Evolutionary conservation across 2,113 vertebrate genomes (phyloP), one percentile per base, ranked within the genome.

Genomic region (Meleagris gallopavo): DNA sequence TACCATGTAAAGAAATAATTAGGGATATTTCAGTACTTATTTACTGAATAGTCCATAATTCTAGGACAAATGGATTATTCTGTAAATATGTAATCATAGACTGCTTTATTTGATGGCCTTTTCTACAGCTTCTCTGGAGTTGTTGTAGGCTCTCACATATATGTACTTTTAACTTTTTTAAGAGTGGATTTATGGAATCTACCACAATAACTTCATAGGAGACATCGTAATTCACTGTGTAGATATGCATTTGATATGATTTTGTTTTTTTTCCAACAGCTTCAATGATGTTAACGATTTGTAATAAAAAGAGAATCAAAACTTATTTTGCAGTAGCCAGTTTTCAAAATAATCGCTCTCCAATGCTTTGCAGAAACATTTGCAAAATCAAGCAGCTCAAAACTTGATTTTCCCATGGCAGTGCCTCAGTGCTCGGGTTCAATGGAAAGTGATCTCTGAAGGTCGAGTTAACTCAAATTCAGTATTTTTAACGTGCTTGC

Each of bases 161-260:
- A 91, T 80, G 57, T 96, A 96, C 93, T 96, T 95, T 27, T 65
- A 95, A 96, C 57, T 93, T 95, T 89, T 89, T 96, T 91, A 95
- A 96, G 90, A 94, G 83, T 95, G 87, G 85, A 91, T 97, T 97
- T 94, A 93, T 96, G 97, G 94, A 96, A 96, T 94, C 88, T 96
- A 52, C 96, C 82, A 52, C 94, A 73, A 62, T 94, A 88, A 91
- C 76, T 90, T 93, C 75, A 64, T 90, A 89, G 95, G 94, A 95
- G 75, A 95, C 94, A 50, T 94, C 54, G 38, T 95, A 93, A 96
- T 96, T 96, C 95, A 92, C 94, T 94, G 36, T 97, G 95, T 98
- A 97, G 97, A 98, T 98, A 97, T 55, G 89, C 97, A 96, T 97
- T 97, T 97, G 89, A 94, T 94, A 96, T 88, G 84, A 95, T 97